Evolutionary conservation across 2,888 invertebrate species (phyloP).

Genomic region (Resseliella maxima): DNA sequence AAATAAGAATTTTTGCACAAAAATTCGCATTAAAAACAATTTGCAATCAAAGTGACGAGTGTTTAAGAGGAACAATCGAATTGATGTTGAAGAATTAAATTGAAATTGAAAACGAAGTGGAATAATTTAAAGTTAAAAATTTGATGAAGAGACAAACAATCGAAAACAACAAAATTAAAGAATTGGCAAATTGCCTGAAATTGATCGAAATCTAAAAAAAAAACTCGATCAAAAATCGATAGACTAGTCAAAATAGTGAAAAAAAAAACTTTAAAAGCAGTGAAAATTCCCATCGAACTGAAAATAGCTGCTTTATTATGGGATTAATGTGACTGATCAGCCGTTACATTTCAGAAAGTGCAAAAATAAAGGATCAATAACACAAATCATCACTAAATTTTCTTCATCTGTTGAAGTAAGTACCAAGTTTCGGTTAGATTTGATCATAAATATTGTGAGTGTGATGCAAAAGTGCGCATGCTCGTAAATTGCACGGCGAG

Average conservation of each 20-base stretch:
- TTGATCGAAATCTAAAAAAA: neutral
- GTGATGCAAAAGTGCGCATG: neutral
- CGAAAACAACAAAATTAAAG: neutral
- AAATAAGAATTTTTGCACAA: neutral
- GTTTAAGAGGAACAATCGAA: no score
- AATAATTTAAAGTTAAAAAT: neutral
- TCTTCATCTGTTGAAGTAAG: neutral
- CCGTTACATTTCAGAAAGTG: neutral
- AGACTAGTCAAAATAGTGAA: no score
- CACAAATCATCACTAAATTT: neutral
- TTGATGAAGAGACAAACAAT: neutral
- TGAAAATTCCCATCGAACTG: neutral
- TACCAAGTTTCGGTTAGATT: neutral
- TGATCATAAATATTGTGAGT: neutral
- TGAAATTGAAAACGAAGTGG: neutral
- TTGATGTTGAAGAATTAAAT: no score
- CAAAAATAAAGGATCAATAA: neutral
- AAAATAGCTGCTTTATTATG: neutral
- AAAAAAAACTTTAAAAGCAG: no score
- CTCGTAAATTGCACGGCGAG: neutral
- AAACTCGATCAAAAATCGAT: neutral
- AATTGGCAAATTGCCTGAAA: no score
- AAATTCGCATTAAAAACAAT: neutral
- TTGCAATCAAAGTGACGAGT: neutral
- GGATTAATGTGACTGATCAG: neutral